Conservation (phyloP, 2,113 vertebrate species). For the Thymallus thymallus region DNA sequence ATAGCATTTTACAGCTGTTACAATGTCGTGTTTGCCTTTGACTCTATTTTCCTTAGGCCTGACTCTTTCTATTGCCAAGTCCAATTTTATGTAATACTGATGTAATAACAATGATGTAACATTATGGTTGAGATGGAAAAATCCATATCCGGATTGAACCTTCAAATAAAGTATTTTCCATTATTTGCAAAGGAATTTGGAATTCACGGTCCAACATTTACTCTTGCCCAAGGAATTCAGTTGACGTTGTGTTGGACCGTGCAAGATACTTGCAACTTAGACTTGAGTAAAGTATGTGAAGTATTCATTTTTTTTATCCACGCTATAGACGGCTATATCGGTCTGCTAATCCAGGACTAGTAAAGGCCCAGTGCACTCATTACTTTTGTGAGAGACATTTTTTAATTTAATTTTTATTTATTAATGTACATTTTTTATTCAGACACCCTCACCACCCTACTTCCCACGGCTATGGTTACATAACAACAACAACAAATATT, state of each 20-base stretch:
- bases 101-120: conserved; percentile 1
- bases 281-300: not conserved
- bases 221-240: conserved; percentile 24
- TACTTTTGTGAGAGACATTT: no score
- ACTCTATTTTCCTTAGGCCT: conserved; percentile 55
- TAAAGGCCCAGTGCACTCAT: no score
- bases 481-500: conserved; percentile 26
- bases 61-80: conserved; percentile 56
- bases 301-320: no score
- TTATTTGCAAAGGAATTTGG: conserved; percentile 32
- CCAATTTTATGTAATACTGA: conserved; percentile 39
- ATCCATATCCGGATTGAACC: conserved; percentile 5
- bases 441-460: no score
- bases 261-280: conserved; percentile 32
- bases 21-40: conserved; percentile 57
- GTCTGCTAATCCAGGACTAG: no score
- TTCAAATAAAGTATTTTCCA: conserved; percentile 18
- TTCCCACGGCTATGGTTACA: conserved; percentile 27
- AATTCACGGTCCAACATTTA: conserved; percentile 1
- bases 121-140: not conserved
- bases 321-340: no score
- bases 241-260: conserved; percentile 41
- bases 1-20: conserved; percentile 75
- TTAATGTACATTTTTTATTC: no score
- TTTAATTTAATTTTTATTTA: no score